These are phyloP conservation scores for Drepanosiphum platanoidis DNA, from an alignment of 2,888 invertebrate genomes.

Conservation along the genomic window DNA sequence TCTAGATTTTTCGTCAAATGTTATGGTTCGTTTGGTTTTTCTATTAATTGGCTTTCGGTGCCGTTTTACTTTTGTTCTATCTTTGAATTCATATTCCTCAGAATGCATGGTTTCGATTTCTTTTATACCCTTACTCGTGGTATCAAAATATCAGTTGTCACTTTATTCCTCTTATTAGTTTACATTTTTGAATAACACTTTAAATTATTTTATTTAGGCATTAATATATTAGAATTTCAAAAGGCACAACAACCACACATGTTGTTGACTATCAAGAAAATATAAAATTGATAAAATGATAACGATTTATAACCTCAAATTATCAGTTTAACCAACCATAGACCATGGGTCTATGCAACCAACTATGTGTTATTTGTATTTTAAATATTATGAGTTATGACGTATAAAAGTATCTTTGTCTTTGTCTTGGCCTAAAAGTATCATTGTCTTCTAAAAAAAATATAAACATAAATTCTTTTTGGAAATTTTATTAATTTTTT, in stretches of 20 bases:
- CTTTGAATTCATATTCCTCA: slow-evolving; percentile 48
- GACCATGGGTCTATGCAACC: background rate
- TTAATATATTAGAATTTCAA: no score
- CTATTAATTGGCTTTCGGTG: slow-evolving; percentile 68
- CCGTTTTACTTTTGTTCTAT: slow-evolving; percentile 63
- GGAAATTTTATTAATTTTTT: no score
- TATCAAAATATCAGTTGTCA: background rate
- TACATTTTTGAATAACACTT: no score
- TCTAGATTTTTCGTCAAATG: slow-evolving; percentile 73
- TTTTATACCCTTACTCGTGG: background rate
- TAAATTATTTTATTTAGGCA: no score
- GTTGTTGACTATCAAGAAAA: background rate
- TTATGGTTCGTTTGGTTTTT: slow-evolving; percentile 70
- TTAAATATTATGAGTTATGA: no score
- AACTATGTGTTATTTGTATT: no score
- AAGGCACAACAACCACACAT: slow-evolving; percentile 15
- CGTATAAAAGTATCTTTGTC: background rate
- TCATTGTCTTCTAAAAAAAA: no score
- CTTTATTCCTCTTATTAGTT: no score
- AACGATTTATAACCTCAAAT: slow-evolving; percentile 21
- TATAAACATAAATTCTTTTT: no score
- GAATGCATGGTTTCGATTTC: background rate
- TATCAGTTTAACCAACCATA: background rate
- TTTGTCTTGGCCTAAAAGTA: no score
- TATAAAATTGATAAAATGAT: slow-evolving; percentile 27